Evolutionary conservation across 2,888 invertebrate genomes (phyloP), one percentile per base, ranked within the genome.

Genomic region (Balanococcus diminutus): DNA sequence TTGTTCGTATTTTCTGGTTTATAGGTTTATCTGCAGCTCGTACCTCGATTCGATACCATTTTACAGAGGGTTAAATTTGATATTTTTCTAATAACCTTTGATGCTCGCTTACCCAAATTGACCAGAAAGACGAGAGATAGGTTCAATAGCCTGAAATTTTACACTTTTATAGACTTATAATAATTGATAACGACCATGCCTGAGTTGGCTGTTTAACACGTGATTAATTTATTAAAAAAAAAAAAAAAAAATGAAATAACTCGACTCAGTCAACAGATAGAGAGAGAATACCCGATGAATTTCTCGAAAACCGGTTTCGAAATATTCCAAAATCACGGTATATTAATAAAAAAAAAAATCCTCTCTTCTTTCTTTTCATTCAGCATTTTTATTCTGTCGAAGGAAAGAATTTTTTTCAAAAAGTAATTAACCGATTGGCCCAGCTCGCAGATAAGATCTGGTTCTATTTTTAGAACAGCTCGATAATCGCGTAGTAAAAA

Each of bases 311-410:
- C 72, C 72, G 72, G 72, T 72, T 72, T 2, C 31, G 28, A 31
- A 72, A 72, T n/a, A n/a, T 72, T 72, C 72, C 72, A 31, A 72
- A 72, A 72, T 72, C 31, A 72, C 31, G 11, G 72, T 72, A 31
- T 72, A 31, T 72, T 28, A 72, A 72, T 72, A 72, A 72, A 72
- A 72, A 72, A 31, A 72, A 72, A 72, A 42, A 42, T 42, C 42
- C 42, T 42, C 42, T 42, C 72, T 8, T 36, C 36, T 42, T 42
- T 56, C 72, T 72, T 72, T 72, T 72, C 72, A 72, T 72, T 72
- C 25, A 72, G 31, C 22, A 72, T 72, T 28, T 72, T 28, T 16
- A 4, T 19, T 31, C 31, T 8, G 6, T 16, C 31, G 25, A 31
- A 25, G 22, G 31, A 72, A 25, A 56, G 16, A 56, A 9, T 56